A percentile compares a stretch with the other conserved stretches of the same genome.
Conservation (phyloP, 2,888 invertebrate genomes). For the Gisinianus flammeolus region DNA sequence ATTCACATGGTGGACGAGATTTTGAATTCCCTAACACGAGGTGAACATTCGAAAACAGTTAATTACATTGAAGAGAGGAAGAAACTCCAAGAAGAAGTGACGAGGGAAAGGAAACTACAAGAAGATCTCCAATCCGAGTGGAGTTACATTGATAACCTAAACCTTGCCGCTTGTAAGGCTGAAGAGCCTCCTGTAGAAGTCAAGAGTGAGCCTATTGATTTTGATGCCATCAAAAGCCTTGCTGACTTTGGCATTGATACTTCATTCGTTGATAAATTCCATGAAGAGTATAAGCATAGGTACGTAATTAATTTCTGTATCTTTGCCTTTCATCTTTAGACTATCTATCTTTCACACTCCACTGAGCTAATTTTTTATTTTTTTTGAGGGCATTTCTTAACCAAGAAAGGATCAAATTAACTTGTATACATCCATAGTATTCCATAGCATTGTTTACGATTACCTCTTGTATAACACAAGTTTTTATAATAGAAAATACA, state of each 20-base stretch:
- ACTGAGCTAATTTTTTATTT: too few relatives aligned
- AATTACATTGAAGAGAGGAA: slow-evolving; percentile 73
- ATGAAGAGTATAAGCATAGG: slow-evolving; percentile 11
- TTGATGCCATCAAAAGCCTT: slow-evolving; percentile 76
- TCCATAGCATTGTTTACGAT: too few relatives aligned
- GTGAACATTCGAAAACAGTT: slow-evolving; percentile 80
- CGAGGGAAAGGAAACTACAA: slow-evolving; percentile 46
- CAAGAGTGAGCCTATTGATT: slow-evolving; percentile 67
- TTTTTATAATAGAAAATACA: too few relatives aligned
- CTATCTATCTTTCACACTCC: too few relatives aligned
- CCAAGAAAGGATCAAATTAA: too few relatives aligned
- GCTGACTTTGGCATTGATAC: slow-evolving; percentile 81
- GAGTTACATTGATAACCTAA: slow-evolving; percentile 45
- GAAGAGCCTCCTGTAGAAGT: slow-evolving; percentile 7
- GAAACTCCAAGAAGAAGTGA: slow-evolving; percentile 62
- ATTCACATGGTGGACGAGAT: slow-evolving; percentile 79
- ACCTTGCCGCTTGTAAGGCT: slow-evolving; percentile 17
- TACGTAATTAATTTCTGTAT: neutral
- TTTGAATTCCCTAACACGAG: slow-evolving; percentile 80
- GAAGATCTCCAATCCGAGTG: slow-evolving; percentile 51
- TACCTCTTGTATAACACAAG: too few relatives aligned
- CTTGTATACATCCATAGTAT: too few relatives aligned
- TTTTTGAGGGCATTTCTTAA: too few relatives aligned
- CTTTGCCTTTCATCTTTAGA: too few relatives aligned
- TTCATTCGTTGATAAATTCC: slow-evolving; percentile 72